These are phyloP conservation scores for Stramonita haemastoma DNA, from an alignment of 2,888 invertebrate species.

Conservation along the genomic window DNA sequence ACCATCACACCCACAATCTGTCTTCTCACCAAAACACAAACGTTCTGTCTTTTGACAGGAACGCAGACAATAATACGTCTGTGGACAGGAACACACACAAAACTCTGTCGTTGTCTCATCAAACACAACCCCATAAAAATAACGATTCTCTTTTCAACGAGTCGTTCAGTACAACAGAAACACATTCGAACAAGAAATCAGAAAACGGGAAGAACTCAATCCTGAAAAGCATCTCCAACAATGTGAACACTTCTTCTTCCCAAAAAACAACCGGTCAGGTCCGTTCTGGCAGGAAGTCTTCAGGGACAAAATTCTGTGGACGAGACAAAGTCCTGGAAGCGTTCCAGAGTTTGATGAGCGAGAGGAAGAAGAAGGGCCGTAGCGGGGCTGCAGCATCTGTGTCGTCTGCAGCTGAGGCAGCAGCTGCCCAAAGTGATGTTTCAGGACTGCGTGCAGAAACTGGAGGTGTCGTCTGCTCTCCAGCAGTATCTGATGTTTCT, in stretches of 20 bases:
- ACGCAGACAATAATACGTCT: not conserved
- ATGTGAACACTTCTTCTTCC: not conserved
- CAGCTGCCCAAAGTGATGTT: conserved; percentile 18
- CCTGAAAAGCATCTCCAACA: not conserved
- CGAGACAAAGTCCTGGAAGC: conserved; percentile 24
- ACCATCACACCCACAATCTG: too few species aligned
- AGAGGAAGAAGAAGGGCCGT: not conserved
- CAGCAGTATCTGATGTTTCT: conserved; percentile 33
- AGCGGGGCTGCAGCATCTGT: conserved; percentile 17
- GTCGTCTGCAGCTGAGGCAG: conserved; percentile 11
- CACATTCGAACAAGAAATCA: not conserved
- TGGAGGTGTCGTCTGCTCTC: conserved; percentile 22
- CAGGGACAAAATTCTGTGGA: not conserved
- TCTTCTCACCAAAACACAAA: too few species aligned
- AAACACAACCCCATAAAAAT: not conserved
- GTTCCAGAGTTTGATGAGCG: conserved; percentile 14
- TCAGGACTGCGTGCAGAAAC: not conserved
- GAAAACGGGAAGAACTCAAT: not conserved
- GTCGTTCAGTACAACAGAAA: too few species aligned
- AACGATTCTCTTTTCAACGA: not conserved
- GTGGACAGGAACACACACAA: not conserved
- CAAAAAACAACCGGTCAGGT: not conserved
- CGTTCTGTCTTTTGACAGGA: too few species aligned
- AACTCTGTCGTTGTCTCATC: not conserved
- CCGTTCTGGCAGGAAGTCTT: not conserved